A percentile compares a stretch with the other conserved stretches of the same genome.
Conservation (phyloP, 2,888 invertebrate species). For the Tetragnatha montana region DNA sequence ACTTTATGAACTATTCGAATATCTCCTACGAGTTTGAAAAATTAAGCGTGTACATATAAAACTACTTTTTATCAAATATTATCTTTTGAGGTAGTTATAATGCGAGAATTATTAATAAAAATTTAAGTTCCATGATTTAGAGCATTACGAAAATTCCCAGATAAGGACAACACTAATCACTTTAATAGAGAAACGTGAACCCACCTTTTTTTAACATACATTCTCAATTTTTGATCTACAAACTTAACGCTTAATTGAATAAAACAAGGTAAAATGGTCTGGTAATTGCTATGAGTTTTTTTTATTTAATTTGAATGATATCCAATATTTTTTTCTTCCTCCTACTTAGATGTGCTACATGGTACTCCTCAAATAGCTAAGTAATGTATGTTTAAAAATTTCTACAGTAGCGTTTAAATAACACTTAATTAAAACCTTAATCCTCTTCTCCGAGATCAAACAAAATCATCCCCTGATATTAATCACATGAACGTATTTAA, state of each 20-base stretch:
- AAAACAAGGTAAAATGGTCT: slow-evolving; percentile 27
- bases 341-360: slow-evolving; percentile 20
- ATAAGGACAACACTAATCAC: slow-evolving; percentile 7
- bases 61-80: too few species aligned
- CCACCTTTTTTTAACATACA: slow-evolving; percentile 2
- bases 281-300: slow-evolving; percentile 7
- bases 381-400: slow-evolving; percentile 43
- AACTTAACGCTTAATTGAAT: slow-evolving; percentile 39
- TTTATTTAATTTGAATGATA: slow-evolving; percentile 40
- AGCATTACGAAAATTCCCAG: slow-evolving; percentile 2
- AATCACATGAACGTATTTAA: slow-evolving; percentile 56
- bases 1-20: too few species aligned
- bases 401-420: slow-evolving; percentile 42
- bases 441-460: slow-evolving; percentile 60
- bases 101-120: neutral
- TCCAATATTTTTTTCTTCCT: slow-evolving; percentile 25
- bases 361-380: slow-evolving; percentile 25
- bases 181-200: slow-evolving; percentile 32
- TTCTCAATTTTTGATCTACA: slow-evolving; percentile 26
- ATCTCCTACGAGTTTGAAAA: too few species aligned
- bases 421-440: slow-evolving; percentile 60
- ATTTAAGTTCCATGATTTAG: neutral
- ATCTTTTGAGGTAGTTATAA: too few species aligned
- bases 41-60: too few species aligned
- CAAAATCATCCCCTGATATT: slow-evolving; percentile 52